phyloP scores from a whole-genome alignment of 2,113 vertebrate species.

The Butorides virescens region DNA sequence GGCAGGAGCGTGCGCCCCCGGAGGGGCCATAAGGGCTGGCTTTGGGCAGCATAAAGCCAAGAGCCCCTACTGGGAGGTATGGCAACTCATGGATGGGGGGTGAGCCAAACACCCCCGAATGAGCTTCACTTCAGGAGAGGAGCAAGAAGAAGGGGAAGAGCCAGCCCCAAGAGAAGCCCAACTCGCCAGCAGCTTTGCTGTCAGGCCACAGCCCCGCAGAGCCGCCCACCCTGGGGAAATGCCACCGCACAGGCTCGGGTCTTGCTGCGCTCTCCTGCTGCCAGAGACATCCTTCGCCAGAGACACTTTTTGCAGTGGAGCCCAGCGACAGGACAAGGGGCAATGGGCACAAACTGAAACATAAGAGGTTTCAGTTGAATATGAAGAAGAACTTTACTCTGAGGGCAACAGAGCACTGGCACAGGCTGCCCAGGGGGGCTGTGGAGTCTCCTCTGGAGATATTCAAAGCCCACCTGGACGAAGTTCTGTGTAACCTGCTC shows the following conservation, averaged over 20 bases:
- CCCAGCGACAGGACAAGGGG: no score
- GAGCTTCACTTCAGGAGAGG: neutral
- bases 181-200: neutral
- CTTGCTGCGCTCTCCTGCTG: neutral
- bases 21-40: neutral
- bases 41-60: neutral
- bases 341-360: no score
- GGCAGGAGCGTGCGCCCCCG: neutral
- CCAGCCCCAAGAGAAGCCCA: neutral
- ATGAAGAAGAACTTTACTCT: no score
- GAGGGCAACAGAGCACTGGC: no score
- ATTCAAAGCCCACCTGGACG: no score
- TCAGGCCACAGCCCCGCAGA: neutral
- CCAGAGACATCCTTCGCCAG: neutral
- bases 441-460: no score
- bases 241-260: neutral
- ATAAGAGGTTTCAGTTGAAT: no score
- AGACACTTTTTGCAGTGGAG: no score
- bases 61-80: no score
- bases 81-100: accelerated
- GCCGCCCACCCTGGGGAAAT: neutral
- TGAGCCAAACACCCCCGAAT: accelerated
- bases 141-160: no score
- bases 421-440: no score
- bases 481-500: no score